phyloP scores from a whole-genome alignment of 1,140 invertebrate genomes.

The Macrobrachium nipponense region DNA sequence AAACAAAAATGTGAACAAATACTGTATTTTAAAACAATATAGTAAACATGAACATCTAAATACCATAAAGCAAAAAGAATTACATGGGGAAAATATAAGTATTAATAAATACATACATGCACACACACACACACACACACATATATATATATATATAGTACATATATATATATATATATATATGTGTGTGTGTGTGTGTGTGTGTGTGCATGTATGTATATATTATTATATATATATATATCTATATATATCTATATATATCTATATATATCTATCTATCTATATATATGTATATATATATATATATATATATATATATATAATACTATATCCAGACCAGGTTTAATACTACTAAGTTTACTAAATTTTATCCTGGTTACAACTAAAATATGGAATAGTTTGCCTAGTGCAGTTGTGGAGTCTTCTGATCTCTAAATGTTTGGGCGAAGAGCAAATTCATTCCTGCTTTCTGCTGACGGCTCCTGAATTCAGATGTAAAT shows the following conservation, averaged over 20 bases:
- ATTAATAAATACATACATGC: not conserved
- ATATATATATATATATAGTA: constrained; percentile 7
- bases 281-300: constrained; percentile 47
- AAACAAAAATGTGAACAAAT: no score
- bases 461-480: no score
- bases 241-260: constrained; percentile 26
- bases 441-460: no score
- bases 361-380: not conserved
- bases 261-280: constrained; percentile 29
- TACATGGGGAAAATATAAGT: not conserved
- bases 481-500: no score
- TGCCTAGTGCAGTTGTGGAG: not conserved
- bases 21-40: no score
- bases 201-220: constrained; percentile 30
- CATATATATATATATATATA: constrained; percentile 39
- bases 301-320: constrained; percentile 45
- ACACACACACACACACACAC: constrained; percentile 9
- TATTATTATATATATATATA: constrained; percentile 33
- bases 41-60: no score
- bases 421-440: not conserved
- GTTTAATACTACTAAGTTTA: constrained; percentile 1
- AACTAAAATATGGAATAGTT: no score
- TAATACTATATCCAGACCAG: constrained; percentile 32
- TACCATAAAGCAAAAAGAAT: not conserved
- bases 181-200: constrained; percentile 37